Base-by-base conservation (phyloP, 2,888 invertebrate genomes). In the Brachylomia viminalis region DNA sequence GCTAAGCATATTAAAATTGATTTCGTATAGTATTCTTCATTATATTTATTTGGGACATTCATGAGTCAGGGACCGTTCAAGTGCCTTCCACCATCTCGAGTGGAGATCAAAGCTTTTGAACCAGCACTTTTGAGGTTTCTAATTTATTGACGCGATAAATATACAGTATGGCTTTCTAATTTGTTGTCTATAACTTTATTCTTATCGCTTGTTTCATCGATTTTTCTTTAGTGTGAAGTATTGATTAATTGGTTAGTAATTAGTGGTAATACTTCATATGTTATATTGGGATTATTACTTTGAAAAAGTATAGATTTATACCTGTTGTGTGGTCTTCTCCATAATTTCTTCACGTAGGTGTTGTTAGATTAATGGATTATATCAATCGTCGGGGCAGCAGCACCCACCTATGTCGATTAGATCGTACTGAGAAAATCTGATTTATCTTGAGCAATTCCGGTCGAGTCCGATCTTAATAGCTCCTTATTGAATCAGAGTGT, bases 1-100 rank as follows among this genome's bases (percentile, higher is more conserved):
- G 30, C 77, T n/a, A 38, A 15, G 23, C 30, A 42, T 42, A 45
- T 52, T 72, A 30, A 58, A 75, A 17, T 47, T 71, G 13, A 59
- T 45, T 58, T 27, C 4, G 10, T 27, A 54, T 54, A 1, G 10
- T 33, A 17, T 42, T 71, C 17, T 82, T 59, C 45, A 23, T 82
- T 54, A 54, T 27, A 47, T 73, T 66, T 73, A 83, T 83, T 82
- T 71, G 83, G 72, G 54, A 54, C 70, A 59, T 52, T 62, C 61
- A n/a, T 72, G 74, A 72, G 70, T 69, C 69, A 79, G 52, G 75
- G 72, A 54, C 61, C 66, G 54, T 61, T 88, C 79, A 64, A 88
- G 89, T 87, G 71, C 59, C 69, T 82, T 73, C 66, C 38, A 66
- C 64, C 64, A 79, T 83, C 69, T 87, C 86, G 67, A 89, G 89